Conservation (phyloP, 23 tunicate genomes). For the Halocynthia roretzi region DNA sequence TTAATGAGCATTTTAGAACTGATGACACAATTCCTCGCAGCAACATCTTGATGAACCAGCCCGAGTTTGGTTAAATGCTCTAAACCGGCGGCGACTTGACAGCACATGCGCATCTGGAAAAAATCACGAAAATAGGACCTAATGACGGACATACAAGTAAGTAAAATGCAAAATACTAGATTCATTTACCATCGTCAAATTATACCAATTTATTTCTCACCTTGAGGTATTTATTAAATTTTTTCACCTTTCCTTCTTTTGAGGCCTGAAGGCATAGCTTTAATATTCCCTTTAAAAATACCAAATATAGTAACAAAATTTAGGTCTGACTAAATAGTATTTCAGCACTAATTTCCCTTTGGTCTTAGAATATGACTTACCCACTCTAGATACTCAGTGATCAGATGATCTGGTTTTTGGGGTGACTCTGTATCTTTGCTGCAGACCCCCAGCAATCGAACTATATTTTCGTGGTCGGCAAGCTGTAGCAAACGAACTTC, state of each 20-base stretch:
- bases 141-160: neutral
- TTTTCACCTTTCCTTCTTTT: conserved; percentile 45
- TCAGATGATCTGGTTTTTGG: conserved; percentile 29
- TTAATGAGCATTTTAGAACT: conserved; percentile 80
- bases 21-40: conserved; percentile 89
- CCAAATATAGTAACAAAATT: neutral
- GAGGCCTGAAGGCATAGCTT: conserved; percentile 86
- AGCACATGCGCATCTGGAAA: conserved; percentile 78
- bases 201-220: conserved; percentile 11
- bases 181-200: neutral
- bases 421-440: neutral
- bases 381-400: conserved; percentile 93
- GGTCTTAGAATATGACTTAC: conserved; percentile 27
- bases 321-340: too few relatives aligned
- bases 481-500: conserved; percentile 44
- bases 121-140: neutral
- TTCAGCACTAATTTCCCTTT: too few relatives aligned
- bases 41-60: conserved; percentile 64
- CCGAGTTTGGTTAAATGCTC: conserved; percentile 63
- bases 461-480: conserved; percentile 63
- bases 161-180: neutral
- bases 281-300: conserved; percentile 74
- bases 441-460: conserved; percentile 58
- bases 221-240: conserved; percentile 57
- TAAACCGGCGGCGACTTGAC: conserved; percentile 78